These are phyloP conservation scores for Palythoa grandis DNA, from an alignment of 92 coral and sea anemone genomes.

Conservation along the genomic window DNA sequence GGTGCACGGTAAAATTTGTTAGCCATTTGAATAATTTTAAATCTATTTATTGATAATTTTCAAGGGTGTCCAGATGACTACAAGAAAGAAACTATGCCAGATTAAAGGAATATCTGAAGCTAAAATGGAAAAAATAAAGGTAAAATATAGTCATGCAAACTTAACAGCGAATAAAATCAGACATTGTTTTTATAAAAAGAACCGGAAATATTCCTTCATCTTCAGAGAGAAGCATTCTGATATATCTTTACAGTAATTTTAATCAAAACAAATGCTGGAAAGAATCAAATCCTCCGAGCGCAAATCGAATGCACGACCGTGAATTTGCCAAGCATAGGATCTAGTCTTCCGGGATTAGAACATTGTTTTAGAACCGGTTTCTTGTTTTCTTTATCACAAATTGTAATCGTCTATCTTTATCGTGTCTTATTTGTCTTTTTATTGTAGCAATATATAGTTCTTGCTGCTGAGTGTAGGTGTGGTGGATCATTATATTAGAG, in stretches of 20 bases:
- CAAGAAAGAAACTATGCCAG: constrained; percentile 90
- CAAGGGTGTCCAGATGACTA: constrained; percentile 99
- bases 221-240: too few relatives aligned
- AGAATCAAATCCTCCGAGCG: not conserved
- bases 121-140: constrained; percentile 99
- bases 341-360: too few relatives aligned
- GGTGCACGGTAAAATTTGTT: too few relatives aligned
- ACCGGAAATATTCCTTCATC: not conserved
- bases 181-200: too few relatives aligned
- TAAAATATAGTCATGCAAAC: constrained; percentile 5
- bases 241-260: too few relatives aligned
- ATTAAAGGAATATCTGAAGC: constrained; percentile 99
- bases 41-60: not conserved
- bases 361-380: too few relatives aligned
- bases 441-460: not conserved
- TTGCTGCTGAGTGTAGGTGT: not conserved
- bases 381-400: not conserved
- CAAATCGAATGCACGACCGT: too few relatives aligned
- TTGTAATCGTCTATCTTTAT: not conserved
- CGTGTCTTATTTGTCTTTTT: not conserved
- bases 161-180: not conserved
- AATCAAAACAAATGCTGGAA: too few relatives aligned
- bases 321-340: too few relatives aligned
- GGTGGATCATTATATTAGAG: not conserved
- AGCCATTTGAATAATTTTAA: not conserved